These are phyloP conservation scores for Lepidostoma basale DNA, from an alignment of 1,140 invertebrate genomes.

Conservation along the genomic window DNA sequence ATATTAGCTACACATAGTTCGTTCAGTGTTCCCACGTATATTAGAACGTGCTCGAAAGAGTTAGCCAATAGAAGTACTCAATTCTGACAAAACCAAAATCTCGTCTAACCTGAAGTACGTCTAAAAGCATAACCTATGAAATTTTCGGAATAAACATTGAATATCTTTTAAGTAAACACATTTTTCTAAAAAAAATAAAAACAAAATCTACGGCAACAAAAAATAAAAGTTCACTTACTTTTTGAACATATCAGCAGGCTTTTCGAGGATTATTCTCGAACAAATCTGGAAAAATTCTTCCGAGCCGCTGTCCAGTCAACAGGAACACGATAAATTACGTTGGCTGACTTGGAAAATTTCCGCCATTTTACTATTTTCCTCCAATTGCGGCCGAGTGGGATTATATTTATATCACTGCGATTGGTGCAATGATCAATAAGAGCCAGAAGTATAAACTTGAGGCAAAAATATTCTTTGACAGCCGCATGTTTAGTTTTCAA, in stretches of 20 bases:
- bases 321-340: slow-evolving; percentile 9
- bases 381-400: slow-evolving; percentile 1
- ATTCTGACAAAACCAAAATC: no score
- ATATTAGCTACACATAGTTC: slow-evolving; percentile 27
- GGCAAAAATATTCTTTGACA: not conserved
- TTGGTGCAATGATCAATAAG: not conserved
- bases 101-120: slow-evolving; percentile 18
- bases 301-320: slow-evolving; percentile 2
- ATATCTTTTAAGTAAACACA: no score
- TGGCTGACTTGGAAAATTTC: not conserved
- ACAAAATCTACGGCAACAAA: slow-evolving; percentile 6
- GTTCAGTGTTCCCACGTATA: no score
- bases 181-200: no score
- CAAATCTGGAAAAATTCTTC: slow-evolving; percentile 7
- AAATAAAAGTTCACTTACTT: slow-evolving; percentile 30
- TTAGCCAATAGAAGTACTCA: not conserved
- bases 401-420: not conserved
- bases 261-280: slow-evolving; percentile 5
- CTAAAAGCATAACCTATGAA: slow-evolving; percentile 22
- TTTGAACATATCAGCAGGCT: slow-evolving; percentile 27
- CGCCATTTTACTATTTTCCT: slow-evolving; percentile 3
- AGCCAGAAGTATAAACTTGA: not conserved
- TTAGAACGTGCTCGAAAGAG: not conserved
- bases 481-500: not conserved
- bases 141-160: slow-evolving; percentile 8